phyloP scores from a whole-genome alignment of 2,888 invertebrate species.

The Leptura quadrifasciata region DNA sequence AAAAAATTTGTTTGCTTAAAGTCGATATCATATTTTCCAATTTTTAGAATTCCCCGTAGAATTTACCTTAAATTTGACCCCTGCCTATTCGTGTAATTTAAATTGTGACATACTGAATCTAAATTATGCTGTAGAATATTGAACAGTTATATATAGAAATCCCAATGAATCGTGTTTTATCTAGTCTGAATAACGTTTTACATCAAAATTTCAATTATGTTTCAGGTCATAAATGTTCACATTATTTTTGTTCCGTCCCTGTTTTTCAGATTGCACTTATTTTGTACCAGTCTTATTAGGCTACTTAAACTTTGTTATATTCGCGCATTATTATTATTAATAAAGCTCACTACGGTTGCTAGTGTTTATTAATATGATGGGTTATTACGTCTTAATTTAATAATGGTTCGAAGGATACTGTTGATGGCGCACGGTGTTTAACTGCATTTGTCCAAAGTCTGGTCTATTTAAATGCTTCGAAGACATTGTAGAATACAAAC shows the following conservation, averaged over 20 bases:
- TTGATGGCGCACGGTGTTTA: neutral
- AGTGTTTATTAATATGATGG: constrained; percentile 32
- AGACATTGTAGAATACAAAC: no score
- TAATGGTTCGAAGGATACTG: constrained; percentile 20
- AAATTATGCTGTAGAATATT: no score
- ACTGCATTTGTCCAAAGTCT: neutral
- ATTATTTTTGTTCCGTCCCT: constrained; percentile 18
- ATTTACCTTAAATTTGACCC: no score
- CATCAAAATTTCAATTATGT: no score
- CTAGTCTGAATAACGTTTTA: no score
- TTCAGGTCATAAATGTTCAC: neutral
- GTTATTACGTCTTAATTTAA: constrained; percentile 32
- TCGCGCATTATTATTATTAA: constrained; percentile 32
- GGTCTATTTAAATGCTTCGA: neutral
- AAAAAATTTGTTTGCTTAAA: no score
- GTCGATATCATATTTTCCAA: no score
- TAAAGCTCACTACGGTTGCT: constrained; percentile 13
- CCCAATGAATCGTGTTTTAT: no score
- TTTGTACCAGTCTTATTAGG: constrained; percentile 13
- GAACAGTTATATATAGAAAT: no score
- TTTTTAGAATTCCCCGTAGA: no score
- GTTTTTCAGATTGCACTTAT: constrained; percentile 16
- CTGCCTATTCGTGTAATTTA: no score
- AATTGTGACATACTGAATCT: no score
- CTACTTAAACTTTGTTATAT: constrained; percentile 29